A percentile compares a stretch with the other conserved stretches of the same genome.
These are phyloP conservation scores for Sthenelais limicola DNA, from an alignment of 2,888 invertebrate genomes.

Conservation along the genomic window DNA sequence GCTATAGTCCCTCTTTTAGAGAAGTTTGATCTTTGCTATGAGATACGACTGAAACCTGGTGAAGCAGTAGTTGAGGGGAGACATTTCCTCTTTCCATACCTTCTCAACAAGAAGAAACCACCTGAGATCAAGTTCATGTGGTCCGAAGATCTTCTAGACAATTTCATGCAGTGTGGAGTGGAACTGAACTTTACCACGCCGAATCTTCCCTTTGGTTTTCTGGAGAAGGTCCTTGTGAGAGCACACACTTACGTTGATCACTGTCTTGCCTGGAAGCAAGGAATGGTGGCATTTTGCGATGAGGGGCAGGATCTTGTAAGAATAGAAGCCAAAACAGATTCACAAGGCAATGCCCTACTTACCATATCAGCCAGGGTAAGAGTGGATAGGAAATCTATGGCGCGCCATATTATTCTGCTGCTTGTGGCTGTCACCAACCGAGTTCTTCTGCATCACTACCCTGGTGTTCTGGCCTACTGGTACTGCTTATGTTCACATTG, in stretches of 20 bases:
- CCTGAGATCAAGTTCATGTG: constrained; percentile 25
- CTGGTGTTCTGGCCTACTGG: constrained; percentile 18
- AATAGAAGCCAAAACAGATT: not conserved
- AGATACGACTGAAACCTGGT: constrained; percentile 13
- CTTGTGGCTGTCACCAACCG: constrained; percentile 16
- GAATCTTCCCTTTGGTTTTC: constrained; percentile 13
- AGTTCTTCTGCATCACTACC: constrained; percentile 21
- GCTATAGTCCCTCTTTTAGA: constrained; percentile 20
- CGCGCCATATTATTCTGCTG: constrained; percentile 7
- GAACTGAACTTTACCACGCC: constrained; percentile 1
- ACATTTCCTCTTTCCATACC: constrained; percentile 24
- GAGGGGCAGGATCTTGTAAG: constrained; percentile 22
- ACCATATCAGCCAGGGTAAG: constrained; percentile 7
- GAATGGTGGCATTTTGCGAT: constrained; percentile 25
- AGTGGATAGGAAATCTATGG: constrained; percentile 15
- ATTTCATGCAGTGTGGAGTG: constrained; percentile 11
- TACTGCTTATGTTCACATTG: constrained; percentile 17
- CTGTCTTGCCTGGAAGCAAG: constrained; percentile 25
- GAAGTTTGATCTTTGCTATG: constrained; percentile 18
- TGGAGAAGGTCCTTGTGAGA: constrained; percentile 12
- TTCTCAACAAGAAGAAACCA: constrained; percentile 19
- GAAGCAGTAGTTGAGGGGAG: constrained; percentile 14
- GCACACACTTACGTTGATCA: constrained; percentile 22
- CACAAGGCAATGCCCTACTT: not conserved
- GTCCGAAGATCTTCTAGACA: constrained; percentile 20